Evolutionary conservation across 2,888 invertebrate species (phyloP), one percentile per base, ranked within the genome.

Genomic region (Oligia fasciuncula): DNA sequence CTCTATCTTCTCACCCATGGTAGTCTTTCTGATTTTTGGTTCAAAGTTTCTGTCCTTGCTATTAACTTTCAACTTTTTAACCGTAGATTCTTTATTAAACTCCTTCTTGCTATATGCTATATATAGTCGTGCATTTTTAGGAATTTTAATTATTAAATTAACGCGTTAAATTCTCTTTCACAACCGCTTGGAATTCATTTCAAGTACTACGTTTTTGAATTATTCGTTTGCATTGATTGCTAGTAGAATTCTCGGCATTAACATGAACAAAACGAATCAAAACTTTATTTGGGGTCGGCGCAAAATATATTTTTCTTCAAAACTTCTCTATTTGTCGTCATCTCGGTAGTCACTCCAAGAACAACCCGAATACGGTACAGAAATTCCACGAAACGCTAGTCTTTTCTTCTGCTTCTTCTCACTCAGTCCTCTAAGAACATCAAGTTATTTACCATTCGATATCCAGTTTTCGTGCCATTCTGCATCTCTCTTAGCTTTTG

Each of bases 231-330:
- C 40, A 29, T 60, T 49, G 23, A 49, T 69, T 62, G 29, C n/a
- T 35, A 57, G 3, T 29, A 46, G 13, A 62, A 43, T 79, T 80
- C 49, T 80, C n/a, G 2, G 19, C 2, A 51, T 49, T 57, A 29
- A 11, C n/a, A 67, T 23, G 40, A 79, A 60, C 46, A 65, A 54
- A 14, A 29, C 14, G 11, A 51, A 29, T 35, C 57, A 23, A 9
- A 4, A n/a, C 23, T 9, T 23, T 57, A n/a, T 57, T 57, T 57
- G 23, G 57, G 23, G 23, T 23, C 57, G 9, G 23, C 9, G 23
- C 9, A 57, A 57, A 1, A 57, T 57, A 4, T 11, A 2, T 9
- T 51, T 23, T 57, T 57, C 4, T 57, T n/a, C 4, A 1, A 57
- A 9, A 57, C 23, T 57, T 57, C 23, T 23, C 4, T 57, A 57